Base-by-base conservation (phyloP, 2,888 invertebrate genomes). In the Rosalia funebris region DNA sequence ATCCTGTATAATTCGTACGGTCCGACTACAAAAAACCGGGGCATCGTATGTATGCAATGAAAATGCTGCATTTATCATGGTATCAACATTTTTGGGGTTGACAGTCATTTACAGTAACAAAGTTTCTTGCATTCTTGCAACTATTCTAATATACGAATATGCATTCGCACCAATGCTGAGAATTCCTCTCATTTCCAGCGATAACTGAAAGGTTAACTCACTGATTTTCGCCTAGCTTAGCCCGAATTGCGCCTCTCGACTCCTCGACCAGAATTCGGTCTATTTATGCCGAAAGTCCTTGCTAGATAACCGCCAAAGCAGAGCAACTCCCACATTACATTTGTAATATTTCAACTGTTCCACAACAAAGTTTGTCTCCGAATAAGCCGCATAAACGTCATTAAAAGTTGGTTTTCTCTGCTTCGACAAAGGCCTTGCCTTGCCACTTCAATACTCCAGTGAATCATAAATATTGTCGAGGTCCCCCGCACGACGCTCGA, bases 341-440 rank as follows among this genome's bases (percentile, higher is more conserved):
- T 64, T 48, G 64, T 68, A 66, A 70, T 66, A 66, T 69, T 70
- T 69, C 70, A 69, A 63, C 62, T 65, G 67, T 66, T 66, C 57
- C 45, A 60, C 65, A 67, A 68, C 71, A 72, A 72, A 71, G 69
- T 72, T 72, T 69, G 63, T 57, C 66, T 65, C 67, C 62, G 68
- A 69, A 65, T 66, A 70, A 71, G 68, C 70, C 73, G 68, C 71
- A 71, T 70, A 71, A 71, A 72, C 63, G 71, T 70, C 70, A 72
- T 71, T 71, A 70, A 71, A 71, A 72, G 71, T 72, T 71, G 71
- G 62, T 56, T 57, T 64, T 68, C 63, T 68, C 65, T 63, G 65
- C 68, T 65, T 36, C 63, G 61, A 68, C 68, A 58, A 64, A 62
- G 63, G 54, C 60, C 42, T 20, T 50, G 54, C 54, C 57, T 56